Percentiles rank a stretch among this genome's conserved stretches.
Conservation (phyloP, 2,888 invertebrate genomes). For the Scaptomyza polygonia region DNA sequence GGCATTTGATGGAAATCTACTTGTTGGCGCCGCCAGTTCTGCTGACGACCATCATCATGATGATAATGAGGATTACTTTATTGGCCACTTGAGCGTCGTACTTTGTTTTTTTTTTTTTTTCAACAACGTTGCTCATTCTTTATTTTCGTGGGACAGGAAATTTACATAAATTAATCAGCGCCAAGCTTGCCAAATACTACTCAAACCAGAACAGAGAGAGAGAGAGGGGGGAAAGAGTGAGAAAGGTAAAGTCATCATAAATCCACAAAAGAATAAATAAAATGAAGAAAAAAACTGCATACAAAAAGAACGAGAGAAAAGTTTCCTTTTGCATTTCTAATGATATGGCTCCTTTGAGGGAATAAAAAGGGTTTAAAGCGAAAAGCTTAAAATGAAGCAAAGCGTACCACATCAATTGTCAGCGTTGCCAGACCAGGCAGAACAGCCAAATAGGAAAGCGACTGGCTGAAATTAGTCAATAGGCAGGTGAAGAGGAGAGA, state of each 20-base stretch:
- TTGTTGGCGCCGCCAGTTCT: conserved; percentile 71
- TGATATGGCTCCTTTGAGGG: conserved; percentile 49
- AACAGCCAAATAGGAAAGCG: conserved; percentile 5
- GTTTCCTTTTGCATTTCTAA: conserved; percentile 42
- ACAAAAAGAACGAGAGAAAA: not conserved
- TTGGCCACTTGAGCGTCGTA: conserved; percentile 39
- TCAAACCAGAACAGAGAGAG: not conserved
- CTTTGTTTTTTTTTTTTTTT: not conserved
- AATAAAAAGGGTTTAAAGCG: not conserved
- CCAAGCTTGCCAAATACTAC: conserved; percentile 7
- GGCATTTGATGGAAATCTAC: conserved; percentile 67
- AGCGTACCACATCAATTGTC: conserved; percentile 45
- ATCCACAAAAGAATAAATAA: conserved; percentile 45
- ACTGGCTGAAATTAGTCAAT: conserved; percentile 57
- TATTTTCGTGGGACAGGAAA: conserved; percentile 20
- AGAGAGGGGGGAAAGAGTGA: not conserved
- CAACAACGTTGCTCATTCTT: not conserved
- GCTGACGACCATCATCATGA: conserved; percentile 26
- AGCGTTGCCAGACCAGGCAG: conserved; percentile 24
- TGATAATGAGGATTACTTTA: conserved; percentile 57
- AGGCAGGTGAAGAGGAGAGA: conserved; percentile 16
- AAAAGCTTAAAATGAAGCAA: conserved; percentile 15
- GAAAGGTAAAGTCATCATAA: conserved; percentile 36
- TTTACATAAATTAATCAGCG: conserved; percentile 68
- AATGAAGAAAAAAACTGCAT: not conserved